Conservation (phyloP, 2,113 vertebrate species). For the Nannospalax galili region DNA sequence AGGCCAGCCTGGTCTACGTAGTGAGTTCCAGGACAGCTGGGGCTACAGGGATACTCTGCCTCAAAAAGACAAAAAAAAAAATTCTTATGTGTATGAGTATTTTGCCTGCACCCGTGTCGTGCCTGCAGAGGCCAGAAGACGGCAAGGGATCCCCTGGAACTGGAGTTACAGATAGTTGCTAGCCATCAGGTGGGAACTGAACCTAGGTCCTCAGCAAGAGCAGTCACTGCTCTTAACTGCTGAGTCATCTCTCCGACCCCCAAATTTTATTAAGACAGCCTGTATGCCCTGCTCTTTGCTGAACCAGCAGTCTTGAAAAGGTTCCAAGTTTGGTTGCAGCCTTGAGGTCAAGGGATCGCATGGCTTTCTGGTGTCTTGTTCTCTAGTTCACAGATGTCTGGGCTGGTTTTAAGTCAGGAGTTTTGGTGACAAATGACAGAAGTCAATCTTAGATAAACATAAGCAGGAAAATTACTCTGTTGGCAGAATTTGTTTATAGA, state of each 20-base stretch:
- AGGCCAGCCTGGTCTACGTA: too few relatives aligned
- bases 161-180: too few relatives aligned
- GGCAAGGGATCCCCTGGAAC: too few relatives aligned
- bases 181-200: too few relatives aligned
- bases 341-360: not conserved
- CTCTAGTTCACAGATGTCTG: not conserved
- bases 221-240: not conserved
- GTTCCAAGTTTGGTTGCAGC: slow-evolving; percentile 43
- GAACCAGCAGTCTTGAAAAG: not conserved
- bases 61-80: too few relatives aligned
- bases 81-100: too few relatives aligned
- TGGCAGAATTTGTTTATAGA: not conserved
- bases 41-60: too few relatives aligned
- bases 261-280: slow-evolving; percentile 3
- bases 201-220: too few relatives aligned
- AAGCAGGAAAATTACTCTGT: slow-evolving; percentile 46
- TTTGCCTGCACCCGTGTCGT: too few relatives aligned
- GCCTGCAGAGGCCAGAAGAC: too few relatives aligned
- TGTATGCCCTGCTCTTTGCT: slow-evolving; percentile 26
- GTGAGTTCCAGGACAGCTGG: too few relatives aligned
- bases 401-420: not conserved
- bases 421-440: slow-evolving; percentile 41
- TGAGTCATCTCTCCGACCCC: slow-evolving; percentile 23
- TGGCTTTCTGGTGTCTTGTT: slow-evolving; percentile 28
- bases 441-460: not conserved